Base-by-base conservation (phyloP, 2,888 invertebrate genomes). In the Lasioglossum morio region DNA sequence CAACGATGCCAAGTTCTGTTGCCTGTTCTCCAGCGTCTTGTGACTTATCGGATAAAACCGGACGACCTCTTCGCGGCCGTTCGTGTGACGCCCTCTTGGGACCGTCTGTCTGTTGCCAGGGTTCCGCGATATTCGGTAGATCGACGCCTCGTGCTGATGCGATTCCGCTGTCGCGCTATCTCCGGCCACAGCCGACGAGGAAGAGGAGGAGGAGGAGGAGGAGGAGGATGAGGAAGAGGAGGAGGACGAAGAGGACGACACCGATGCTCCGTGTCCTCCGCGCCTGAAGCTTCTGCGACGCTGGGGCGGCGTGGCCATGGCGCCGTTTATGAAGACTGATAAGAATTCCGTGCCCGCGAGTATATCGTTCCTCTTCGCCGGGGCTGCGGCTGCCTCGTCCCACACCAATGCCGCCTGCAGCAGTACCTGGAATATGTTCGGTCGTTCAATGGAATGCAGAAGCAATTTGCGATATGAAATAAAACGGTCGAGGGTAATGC, bases 311-410 rank as follows among this genome's bases (percentile, higher is more conserved):
- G 94, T 88, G 53, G 94, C 94, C 94, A 95, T 94, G 34, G 95
- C 95, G 79, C 95, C 95, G 92, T 95, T 95, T 92, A 95, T 95
- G 89, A 95, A 95, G 34, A 96, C 95, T 27, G 95, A 95, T 30
- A 96, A 94, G 91, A 96, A 95, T 89, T 96, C 96, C 48, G 95
- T 95, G 81, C 96, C 95, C 72, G 95, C 95, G 72, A 95, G 90
- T 72, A 95, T 94, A 92, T 96, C 96, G 92, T 92, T 94, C 73
- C 93, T 92, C 72, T 92, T 94, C 84, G 89, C 89, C 27, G 94
- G 92, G 60, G 93, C 93, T 48, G 93, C 92, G 60, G 70, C 84
- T 76, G 87, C 89, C 82, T 92, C 91, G 77, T 94, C 92, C 94
- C 93, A 93, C 40, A 94, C 88, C 77, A 94, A 87, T 87, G 92